Base-by-base conservation (phyloP, 2,888 invertebrate genomes). In the Chrysomela aeneicollis region DNA sequence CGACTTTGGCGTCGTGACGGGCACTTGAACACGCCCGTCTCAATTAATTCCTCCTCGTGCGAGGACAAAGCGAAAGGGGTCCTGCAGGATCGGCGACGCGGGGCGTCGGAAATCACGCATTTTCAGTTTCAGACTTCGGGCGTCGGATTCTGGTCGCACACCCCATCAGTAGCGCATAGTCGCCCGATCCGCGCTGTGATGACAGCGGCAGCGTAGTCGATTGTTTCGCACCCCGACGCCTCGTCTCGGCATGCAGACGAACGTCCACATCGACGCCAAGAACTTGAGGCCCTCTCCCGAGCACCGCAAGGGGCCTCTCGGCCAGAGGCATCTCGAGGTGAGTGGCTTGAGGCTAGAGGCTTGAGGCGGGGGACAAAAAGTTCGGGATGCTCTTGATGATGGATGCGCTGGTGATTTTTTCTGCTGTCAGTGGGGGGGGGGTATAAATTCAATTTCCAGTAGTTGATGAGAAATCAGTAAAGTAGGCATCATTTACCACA, bases 211-310 rank as follows among this genome's bases (percentile, higher is more conserved):
- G 42, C 12, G 42, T 42, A 42, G 42, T 42, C 15, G 42, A 42
- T 15, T 15, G 42, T 42, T 35, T 35, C n/a, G 4, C 18, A 49
- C 21, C 50, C 49, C n/a, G 8, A 17, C n/a, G 10, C 37, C 49
- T 8, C 19, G 9, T 10, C 10, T 35, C 32, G 32, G 66, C 70
- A 90, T 90, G 90, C 90, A 90, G 86, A 90, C 90, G 37, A 90
- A 90, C 82, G 90, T 90, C 73, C 90, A 90, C 82, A 90, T 91
- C 61, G 90, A 91, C 81, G 86, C 90, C 12, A 90, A 90, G 82
- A 87, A 85, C 74, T 82, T 90, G 61, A 86, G 89, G 51, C 86
- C 85, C 71, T 88, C 87, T 42, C 89, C 87, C 10, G 89, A 89
- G 68, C 90, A 88, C 71, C 85, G 88, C 71, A 88, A 88, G 68